Conservation (phyloP, 2,888 invertebrate species). For the Blastobasis adustella region DNA sequence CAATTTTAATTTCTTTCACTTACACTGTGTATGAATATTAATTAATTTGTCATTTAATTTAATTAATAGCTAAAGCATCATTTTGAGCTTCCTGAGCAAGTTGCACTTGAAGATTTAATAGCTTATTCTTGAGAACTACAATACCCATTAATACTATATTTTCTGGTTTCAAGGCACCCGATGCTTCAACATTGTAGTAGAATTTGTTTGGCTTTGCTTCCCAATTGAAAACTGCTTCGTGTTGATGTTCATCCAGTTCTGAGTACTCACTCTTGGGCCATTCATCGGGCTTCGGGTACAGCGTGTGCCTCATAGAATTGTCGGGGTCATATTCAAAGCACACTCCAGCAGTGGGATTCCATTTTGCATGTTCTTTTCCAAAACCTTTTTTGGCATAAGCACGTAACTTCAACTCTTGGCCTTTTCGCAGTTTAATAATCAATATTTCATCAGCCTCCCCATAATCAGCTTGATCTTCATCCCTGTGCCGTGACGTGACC, state of each 20-base stretch:
- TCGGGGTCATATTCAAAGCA: slow-evolving; percentile 99
- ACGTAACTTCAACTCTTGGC: slow-evolving; percentile 94
- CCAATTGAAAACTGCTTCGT: slow-evolving; percentile 95
- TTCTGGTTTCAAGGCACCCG: slow-evolving; percentile 95
- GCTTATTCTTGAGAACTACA: slow-evolving; percentile 93
- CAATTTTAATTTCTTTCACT: no score
- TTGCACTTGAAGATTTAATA: slow-evolving; percentile 95
- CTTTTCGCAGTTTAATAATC: slow-evolving; percentile 82
- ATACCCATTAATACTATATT: slow-evolving; percentile 98
- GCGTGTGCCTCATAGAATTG: slow-evolving; percentile 95
- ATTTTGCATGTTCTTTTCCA: slow-evolving; percentile 99
- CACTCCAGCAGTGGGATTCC: slow-evolving; percentile 99
- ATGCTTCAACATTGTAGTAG: slow-evolving; percentile 96
- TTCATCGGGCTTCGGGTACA: slow-evolving; percentile 97
- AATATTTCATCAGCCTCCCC: slow-evolving; percentile 93
- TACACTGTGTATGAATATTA: background rate
- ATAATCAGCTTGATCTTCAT: slow-evolving; percentile 95
- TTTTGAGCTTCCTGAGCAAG: slow-evolving; percentile 90
- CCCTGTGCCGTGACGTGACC: slow-evolving; percentile 92
- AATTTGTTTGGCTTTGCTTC: slow-evolving; percentile 97
- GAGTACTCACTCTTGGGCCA: slow-evolving; percentile 99
- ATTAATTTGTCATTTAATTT: slow-evolving; percentile 22
- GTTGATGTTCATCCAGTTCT: slow-evolving; percentile 93
- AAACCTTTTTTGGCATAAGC: slow-evolving; percentile 98
- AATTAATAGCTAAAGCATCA: slow-evolving; percentile 85